These are phyloP conservation scores for Proisotoma minuta DNA, from an alignment of 2,888 invertebrate genomes.

Conservation along the genomic window DNA sequence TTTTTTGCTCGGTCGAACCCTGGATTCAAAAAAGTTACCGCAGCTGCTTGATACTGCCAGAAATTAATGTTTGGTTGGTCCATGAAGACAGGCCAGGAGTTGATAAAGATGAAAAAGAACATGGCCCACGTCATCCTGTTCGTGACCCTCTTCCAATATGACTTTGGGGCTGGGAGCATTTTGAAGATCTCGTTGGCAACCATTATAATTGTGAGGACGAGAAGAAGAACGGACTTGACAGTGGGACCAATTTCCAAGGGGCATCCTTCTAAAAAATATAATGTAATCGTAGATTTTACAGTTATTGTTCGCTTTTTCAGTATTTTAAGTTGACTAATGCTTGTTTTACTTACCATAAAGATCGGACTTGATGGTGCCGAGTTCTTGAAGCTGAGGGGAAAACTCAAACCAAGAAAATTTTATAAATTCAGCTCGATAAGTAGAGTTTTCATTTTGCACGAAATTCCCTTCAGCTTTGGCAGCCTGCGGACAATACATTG, in stretches of 20 bases:
- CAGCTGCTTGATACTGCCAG: constrained; percentile 46
- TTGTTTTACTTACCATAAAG: constrained; percentile 32
- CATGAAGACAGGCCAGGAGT: constrained; percentile 47
- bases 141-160: constrained; percentile 40
- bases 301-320: too few species aligned
- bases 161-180: constrained; percentile 41
- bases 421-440: constrained; percentile 41
- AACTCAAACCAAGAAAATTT: constrained; percentile 46
- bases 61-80: constrained; percentile 42
- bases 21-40: too few species aligned
- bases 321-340: too few species aligned
- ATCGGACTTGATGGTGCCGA: constrained; percentile 34
- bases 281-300: too few species aligned
- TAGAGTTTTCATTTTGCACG: constrained; percentile 34
- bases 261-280: constrained; percentile 39
- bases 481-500: too few species aligned
- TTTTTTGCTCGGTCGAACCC: too few species aligned
- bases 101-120: constrained; percentile 44
- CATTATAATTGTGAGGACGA: constrained; percentile 42
- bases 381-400: constrained; percentile 38
- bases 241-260: constrained; percentile 46
- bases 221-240: constrained; percentile 41
- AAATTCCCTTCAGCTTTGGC: constrained; percentile 36
- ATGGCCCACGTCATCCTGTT: constrained; percentile 40
- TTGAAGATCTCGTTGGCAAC: constrained; percentile 43